phyloP scores from a whole-genome alignment of 2,113 vertebrate species.

The Istiophorus platypterus region DNA sequence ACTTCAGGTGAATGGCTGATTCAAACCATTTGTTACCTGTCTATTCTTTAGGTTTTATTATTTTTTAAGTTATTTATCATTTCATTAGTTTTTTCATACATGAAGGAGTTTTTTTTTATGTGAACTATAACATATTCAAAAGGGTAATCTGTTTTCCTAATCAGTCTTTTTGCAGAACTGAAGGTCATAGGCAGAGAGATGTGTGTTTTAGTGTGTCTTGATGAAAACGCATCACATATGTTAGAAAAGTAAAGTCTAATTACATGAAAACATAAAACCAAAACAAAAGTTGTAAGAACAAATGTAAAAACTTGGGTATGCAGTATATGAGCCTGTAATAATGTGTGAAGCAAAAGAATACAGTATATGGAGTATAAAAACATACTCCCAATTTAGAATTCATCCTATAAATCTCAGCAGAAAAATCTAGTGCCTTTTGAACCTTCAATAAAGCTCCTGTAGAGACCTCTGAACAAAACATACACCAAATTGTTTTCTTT shows the following conservation, averaged over 20 bases:
- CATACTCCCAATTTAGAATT: neutral
- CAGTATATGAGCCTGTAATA: neutral
- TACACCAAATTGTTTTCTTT: conserved; percentile 10
- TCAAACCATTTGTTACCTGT: conserved; percentile 55
- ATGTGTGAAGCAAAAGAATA: neutral
- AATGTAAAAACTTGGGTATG: neutral
- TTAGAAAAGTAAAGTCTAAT: neutral
- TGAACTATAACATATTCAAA: conserved; percentile 52
- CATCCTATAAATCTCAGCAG: neutral
- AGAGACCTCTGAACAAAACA: neutral
- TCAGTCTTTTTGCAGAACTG: conserved; percentile 16
- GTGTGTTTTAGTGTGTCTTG: neutral
- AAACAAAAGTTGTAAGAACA: neutral
- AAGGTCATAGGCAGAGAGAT: conserved; percentile 48
- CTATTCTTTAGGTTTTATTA: conserved; percentile 50
- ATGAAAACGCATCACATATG: neutral
- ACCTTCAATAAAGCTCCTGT: neutral
- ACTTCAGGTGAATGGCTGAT: conserved; percentile 78
- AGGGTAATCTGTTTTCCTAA: conserved; percentile 30
- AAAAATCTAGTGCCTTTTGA: neutral
- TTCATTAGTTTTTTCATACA: conserved; percentile 60
- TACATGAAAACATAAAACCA: neutral
- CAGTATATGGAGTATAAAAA: neutral
- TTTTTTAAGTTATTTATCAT: conserved; percentile 68
- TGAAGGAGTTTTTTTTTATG: conserved; percentile 48